A percentile compares a stretch with the other conserved stretches of the same genome.
phyloP scores from a whole-genome alignment of 2,888 invertebrate species.

The Alloscopus bannaensis region DNA sequence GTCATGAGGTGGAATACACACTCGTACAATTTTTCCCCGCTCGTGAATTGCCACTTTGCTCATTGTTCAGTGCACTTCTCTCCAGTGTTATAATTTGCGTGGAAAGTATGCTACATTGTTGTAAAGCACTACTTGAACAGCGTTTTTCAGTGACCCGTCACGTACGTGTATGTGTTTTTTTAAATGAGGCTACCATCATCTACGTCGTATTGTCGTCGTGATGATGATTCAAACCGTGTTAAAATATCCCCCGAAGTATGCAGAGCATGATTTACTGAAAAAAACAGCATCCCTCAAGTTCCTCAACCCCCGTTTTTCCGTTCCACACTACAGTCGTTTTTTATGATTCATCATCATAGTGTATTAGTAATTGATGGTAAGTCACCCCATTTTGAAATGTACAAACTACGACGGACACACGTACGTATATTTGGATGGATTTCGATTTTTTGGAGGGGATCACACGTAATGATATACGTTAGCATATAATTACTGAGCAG shows the following conservation, averaged over 20 bases:
- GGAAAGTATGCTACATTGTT: background rate
- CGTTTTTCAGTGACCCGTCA: background rate
- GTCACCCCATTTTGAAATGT: background rate
- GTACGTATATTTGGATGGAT: background rate
- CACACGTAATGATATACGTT: background rate
- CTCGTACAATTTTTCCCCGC: background rate
- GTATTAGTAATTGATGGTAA: background rate
- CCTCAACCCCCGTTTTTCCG: slow-evolving; percentile 57
- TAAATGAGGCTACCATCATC: background rate
- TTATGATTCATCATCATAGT: background rate
- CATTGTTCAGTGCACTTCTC: background rate
- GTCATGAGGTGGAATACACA: background rate
- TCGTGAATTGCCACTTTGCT: background rate
- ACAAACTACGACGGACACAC: background rate
- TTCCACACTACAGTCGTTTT: too few relatives aligned
- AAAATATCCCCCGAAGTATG: background rate
- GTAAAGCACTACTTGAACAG: background rate
- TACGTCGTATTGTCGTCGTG: background rate
- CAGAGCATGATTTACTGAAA: background rate
- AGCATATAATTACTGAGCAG: background rate
- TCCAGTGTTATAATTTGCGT: background rate
- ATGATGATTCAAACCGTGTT: background rate
- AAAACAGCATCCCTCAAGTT: slow-evolving; percentile 34
- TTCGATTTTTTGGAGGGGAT: too few relatives aligned
- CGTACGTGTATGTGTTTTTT: too few relatives aligned